These are phyloP conservation scores for Drosophila bipectinata DNA, from an alignment of 1,140 invertebrate species.

Conservation along the genomic window DNA sequence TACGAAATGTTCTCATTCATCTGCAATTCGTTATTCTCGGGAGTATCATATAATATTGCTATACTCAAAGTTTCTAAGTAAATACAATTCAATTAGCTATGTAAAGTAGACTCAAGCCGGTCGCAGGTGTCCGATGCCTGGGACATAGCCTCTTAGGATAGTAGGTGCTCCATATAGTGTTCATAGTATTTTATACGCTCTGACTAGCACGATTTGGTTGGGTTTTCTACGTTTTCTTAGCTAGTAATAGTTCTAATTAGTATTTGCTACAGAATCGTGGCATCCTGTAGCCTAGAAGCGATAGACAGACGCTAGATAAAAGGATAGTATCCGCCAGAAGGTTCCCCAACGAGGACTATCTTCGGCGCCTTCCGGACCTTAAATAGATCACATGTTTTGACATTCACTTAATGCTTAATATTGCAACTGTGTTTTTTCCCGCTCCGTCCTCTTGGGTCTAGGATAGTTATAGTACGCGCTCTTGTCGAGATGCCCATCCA, in stretches of 20 bases:
- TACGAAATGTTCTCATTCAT: conserved; percentile 22
- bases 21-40: not conserved
- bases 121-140: conserved; percentile 56
- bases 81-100: conserved; percentile 36
- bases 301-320: conserved; percentile 41
- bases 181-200: conserved; percentile 58
- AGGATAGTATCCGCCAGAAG: conserved; percentile 66
- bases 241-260: conserved; percentile 41
- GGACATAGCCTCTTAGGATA: conserved; percentile 58
- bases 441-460: conserved; percentile 22
- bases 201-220: conserved; percentile 71
- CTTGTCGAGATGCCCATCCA: not conserved
- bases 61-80: conserved; percentile 43
- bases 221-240: conserved; percentile 34
- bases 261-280: conserved; percentile 22
- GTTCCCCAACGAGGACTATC: conserved; percentile 37
- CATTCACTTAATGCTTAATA: conserved; percentile 79
- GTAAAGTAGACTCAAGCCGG: conserved; percentile 45
- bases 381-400: conserved; percentile 83
- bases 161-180: not conserved
- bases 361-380: conserved; percentile 64
- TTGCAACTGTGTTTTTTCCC: conserved; percentile 66
- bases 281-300: conserved; percentile 40
- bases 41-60: conserved; percentile 77
- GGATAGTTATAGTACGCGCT: conserved; percentile 41